A percentile compares a stretch with the other conserved stretches of the same genome.
phyloP scores from a whole-genome alignment of 2,797 vertebrate species.

The Glossophaga mutica region DNA sequence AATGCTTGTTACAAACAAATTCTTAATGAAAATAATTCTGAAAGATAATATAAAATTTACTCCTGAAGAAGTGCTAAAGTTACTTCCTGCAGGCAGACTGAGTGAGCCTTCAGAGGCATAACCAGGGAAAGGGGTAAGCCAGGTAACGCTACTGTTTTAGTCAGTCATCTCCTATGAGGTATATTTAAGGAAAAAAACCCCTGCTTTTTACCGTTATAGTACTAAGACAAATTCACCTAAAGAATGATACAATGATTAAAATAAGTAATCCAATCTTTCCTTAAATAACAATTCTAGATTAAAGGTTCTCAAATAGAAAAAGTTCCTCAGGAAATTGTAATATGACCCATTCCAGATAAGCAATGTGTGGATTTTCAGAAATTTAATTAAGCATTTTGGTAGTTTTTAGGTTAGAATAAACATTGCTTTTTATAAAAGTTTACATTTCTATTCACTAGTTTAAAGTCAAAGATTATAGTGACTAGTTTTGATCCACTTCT shows the following conservation, averaged over 20 bases:
- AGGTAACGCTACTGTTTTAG: not conserved
- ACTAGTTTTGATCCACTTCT: not conserved
- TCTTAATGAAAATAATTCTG: constrained; percentile 30
- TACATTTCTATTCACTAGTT: constrained; percentile 8
- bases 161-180: not conserved
- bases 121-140: not conserved
- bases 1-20: constrained; percentile 13
- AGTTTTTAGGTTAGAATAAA: constrained; percentile 21
- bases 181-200: not conserved
- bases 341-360: not conserved
- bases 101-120: not conserved
- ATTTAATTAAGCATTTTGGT: constrained; percentile 6
- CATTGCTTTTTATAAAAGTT: not conserved
- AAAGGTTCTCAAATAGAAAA: constrained; percentile 6
- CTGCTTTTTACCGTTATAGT: not conserved
- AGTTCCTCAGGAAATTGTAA: not conserved
- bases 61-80: not conserved
- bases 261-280: not conserved
- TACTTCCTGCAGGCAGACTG: not conserved
- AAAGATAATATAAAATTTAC: constrained; percentile 14
- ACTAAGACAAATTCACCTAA: constrained; percentile 10
- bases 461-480: not conserved
- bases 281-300: constrained; percentile 1
- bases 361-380: not conserved
- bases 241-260: not conserved